These are phyloP conservation scores for Clitarchus hookeri DNA, from an alignment of 2,888 invertebrate genomes.

Conservation along the genomic window DNA sequence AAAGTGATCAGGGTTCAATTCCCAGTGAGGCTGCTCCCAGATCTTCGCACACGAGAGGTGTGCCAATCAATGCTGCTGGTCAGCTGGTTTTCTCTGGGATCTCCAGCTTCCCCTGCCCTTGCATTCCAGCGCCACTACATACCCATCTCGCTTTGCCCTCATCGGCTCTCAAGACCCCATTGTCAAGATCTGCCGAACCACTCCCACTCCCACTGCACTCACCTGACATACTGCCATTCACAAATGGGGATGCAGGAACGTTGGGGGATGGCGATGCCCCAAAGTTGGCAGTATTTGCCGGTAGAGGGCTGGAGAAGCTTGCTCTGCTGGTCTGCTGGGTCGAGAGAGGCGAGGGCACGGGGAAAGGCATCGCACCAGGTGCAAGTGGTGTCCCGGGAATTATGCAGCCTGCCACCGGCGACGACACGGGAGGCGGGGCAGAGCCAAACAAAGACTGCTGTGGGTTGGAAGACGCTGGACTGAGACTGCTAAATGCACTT, in stretches of 20 bases:
- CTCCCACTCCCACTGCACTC: neutral
- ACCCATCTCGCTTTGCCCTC: too few relatives aligned
- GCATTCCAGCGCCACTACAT: too few relatives aligned
- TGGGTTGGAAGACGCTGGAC: slow-evolving; percentile 21
- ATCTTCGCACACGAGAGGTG: too few relatives aligned
- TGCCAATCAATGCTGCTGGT: too few relatives aligned
- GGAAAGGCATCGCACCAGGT: neutral
- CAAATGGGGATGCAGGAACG: slow-evolving; percentile 51
- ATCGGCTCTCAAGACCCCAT: too few relatives aligned
- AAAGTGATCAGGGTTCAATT: too few relatives aligned
- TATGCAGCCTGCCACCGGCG: neutral
- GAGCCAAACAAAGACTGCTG: neutral
- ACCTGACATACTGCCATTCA: neutral
- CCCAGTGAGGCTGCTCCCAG: too few relatives aligned
- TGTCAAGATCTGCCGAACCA: too few relatives aligned
- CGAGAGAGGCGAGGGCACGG: neutral
- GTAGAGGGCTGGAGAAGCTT: neutral
- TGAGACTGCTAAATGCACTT: slow-evolving; percentile 60
- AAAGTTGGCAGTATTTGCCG: slow-evolving; percentile 49
- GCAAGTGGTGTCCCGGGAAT: neutral
- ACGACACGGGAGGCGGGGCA: neutral
- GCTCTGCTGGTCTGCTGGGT: neutral
- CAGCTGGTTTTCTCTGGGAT: too few relatives aligned
- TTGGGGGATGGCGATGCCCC: slow-evolving; percentile 43
- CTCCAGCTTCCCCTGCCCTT: too few relatives aligned